A percentile compares a stretch with the other conserved stretches of the same genome.
phyloP scores from a whole-genome alignment of 2,797 vertebrate genomes.

The Iguana delicatissima region DNA sequence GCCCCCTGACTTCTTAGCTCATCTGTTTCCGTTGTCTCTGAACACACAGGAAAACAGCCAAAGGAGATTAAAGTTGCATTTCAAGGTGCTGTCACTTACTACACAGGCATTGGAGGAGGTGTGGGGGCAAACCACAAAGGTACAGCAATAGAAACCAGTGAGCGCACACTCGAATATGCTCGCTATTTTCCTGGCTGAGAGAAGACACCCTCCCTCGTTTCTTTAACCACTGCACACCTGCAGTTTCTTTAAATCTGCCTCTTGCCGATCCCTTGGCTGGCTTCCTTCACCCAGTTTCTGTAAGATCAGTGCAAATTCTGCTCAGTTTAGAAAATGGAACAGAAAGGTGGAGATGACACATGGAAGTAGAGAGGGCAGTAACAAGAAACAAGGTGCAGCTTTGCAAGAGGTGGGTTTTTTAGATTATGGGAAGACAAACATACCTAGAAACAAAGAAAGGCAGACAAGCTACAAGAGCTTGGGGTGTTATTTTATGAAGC shows the following conservation, averaged over 20 bases:
- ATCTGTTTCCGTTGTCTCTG: slow-evolving; percentile 62
- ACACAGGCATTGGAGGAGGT: slow-evolving; percentile 5
- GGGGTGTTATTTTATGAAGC: background rate
- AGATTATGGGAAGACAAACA: background rate
- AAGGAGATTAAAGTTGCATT: slow-evolving; percentile 67
- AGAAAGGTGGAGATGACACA: too few species aligned
- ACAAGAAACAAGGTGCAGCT: background rate
- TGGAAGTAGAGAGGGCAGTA: too few species aligned
- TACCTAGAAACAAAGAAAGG: background rate
- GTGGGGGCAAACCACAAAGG: slow-evolving; percentile 28
- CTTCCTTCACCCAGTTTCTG: background rate
- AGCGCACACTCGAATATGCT: background rate
- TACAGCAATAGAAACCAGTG: slow-evolving; percentile 40
- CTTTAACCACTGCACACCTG: background rate
- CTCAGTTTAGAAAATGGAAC: background rate
- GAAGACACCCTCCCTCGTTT: background rate
- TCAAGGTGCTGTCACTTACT: slow-evolving; percentile 56
- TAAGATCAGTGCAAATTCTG: background rate
- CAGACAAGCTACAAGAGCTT: background rate
- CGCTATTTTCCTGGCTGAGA: background rate
- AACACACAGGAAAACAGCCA: slow-evolving; percentile 31
- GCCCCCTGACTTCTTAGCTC: slow-evolving; percentile 62
- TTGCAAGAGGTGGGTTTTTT: background rate
- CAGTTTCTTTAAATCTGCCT: background rate
- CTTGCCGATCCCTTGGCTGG: background rate